These are phyloP conservation scores for Hemichromis elongatus DNA, from an alignment of 2,113 vertebrate genomes.

Conservation along the genomic window DNA sequence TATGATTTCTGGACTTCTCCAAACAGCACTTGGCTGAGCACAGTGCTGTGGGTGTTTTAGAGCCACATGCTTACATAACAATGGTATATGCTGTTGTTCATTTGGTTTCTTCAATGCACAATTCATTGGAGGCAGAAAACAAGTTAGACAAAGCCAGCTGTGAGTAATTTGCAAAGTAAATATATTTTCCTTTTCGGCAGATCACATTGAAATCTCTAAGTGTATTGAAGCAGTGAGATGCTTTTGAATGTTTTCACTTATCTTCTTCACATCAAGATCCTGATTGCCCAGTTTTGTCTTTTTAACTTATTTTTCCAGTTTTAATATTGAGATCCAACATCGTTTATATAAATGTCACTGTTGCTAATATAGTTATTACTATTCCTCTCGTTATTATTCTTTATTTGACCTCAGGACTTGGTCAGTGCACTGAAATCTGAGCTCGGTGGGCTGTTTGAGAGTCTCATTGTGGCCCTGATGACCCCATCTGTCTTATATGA, in stretches of 20 bases:
- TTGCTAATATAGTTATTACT: background rate
- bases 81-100: background rate
- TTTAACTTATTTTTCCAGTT: background rate
- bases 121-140: background rate
- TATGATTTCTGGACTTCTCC: background rate
- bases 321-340: rapidly evolving
- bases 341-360: background rate
- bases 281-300: background rate
- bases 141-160: background rate
- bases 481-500: slow-evolving; percentile 78
- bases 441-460: slow-evolving; percentile 89
- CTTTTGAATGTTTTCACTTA: rapidly evolving
- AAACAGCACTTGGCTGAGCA: background rate
- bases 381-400: background rate
- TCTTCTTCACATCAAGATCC: background rate
- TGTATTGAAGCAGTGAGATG: background rate
- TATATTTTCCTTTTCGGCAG: background rate
- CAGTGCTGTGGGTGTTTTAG: background rate
- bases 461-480: slow-evolving; percentile 87
- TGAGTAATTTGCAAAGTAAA: background rate
- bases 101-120: background rate
- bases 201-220: background rate
- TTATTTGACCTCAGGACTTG: slow-evolving; percentile 76
- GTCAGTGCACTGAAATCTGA: slow-evolving; percentile 88
- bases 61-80: background rate